A percentile compares a stretch with the other conserved stretches of the same genome.
Evolutionary conservation across 2,113 vertebrate genomes (phyloP).

Genomic region (Tautogolabrus adspersus): DNA sequence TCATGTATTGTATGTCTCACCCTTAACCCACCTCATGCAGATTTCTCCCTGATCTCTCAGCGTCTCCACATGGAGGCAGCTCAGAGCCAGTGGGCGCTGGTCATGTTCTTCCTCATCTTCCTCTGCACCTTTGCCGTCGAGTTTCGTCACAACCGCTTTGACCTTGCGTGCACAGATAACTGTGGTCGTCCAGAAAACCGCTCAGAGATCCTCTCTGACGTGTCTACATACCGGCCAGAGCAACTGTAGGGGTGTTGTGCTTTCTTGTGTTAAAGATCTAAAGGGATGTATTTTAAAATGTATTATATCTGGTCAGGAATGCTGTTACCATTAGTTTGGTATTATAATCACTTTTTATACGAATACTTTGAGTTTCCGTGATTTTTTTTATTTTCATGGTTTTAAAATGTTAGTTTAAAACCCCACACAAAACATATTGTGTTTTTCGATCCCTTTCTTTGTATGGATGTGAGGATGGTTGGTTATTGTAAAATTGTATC

Average conservation of each 20-base stretch:
- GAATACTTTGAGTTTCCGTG: too few relatives aligned
- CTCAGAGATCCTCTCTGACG: conserved; percentile 83
- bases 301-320: too few relatives aligned
- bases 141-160: conserved; percentile 90
- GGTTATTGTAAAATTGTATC: too few relatives aligned
- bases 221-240: conserved; percentile 78
- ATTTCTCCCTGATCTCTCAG: conserved; percentile 85
- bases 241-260: background rate
- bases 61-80: conserved; percentile 86
- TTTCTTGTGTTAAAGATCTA: too few relatives aligned
- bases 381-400: too few relatives aligned
- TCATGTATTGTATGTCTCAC: background rate
- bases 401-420: too few relatives aligned
- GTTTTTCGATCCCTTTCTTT: too few relatives aligned
- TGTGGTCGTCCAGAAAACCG: conserved; percentile 83
- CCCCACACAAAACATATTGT: too few relatives aligned
- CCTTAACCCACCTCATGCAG: conserved; percentile 85
- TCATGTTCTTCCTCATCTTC: conserved; percentile 92
- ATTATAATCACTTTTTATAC: too few relatives aligned
- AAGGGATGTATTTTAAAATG: too few relatives aligned
- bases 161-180: conserved; percentile 85
- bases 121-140: conserved; percentile 90
- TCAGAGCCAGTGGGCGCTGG: conserved; percentile 90
- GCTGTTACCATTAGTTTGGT: too few relatives aligned
- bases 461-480: too few relatives aligned